Base-by-base conservation (phyloP, 2,888 invertebrate genomes). In the Sicus ferrugineus region DNA sequence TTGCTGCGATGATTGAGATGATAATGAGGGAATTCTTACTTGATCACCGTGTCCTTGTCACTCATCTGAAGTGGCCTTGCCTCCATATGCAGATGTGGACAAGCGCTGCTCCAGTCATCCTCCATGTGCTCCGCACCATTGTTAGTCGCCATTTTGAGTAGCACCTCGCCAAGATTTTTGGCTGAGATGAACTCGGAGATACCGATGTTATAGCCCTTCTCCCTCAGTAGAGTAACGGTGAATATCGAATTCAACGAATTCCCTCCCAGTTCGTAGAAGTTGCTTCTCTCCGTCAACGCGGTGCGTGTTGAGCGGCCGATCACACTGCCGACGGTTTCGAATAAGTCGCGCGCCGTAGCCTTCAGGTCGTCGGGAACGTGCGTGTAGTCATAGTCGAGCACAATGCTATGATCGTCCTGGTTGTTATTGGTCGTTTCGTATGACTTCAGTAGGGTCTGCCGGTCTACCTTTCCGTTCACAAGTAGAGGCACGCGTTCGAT, bases 381-480 rank as follows among this genome's bases (percentile, higher is more conserved):
- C 0, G 87, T 85, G 80, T 90, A 92, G 81, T 92, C 92, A 68
- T 91, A 89, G 69, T 91, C 90, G 0, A 90, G 80, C 7, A 89
- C 86, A 26, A 89, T 88, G 71, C 86, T 86, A 0, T 79, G 78
- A 63, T 84, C 83, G 3, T 81, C 81, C 23, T 83, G 84, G 50
- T 84, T 91, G 75, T 91, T 91, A 73, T 90, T 91, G 0, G 90
- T 89, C 68, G 89, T 89, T 81, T 93, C 91, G 77, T 93, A 95
- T 80, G 89, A 88, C 78, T 90, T 91, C 65, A 95, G 84, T 38
- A 96, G 83, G 0, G 89, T 86, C 80, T 95, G 94, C 42, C 95
- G 87, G 83, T 96, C 95, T 7, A 92, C 91, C 86, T 96, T 96
- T 0, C 95, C 96, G 80, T 95, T 96, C 0, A 94, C 93, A 34